Conservation (phyloP, 2,888 invertebrate species). For the Hesperia comma region DNA sequence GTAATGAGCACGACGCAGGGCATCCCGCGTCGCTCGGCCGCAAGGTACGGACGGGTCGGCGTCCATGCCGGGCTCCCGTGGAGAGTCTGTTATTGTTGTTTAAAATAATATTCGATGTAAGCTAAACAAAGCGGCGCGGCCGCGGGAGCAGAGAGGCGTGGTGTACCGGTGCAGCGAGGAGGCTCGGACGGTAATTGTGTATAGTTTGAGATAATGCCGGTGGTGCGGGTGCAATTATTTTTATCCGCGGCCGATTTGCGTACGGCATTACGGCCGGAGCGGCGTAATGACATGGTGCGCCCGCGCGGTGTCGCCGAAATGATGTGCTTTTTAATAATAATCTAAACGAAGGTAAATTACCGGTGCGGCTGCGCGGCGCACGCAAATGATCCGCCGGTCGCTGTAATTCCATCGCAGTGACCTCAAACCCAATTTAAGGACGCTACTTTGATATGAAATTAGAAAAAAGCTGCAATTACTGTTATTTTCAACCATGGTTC, state of each 20-base stretch:
- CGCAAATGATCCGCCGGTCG: slow-evolving; percentile 16
- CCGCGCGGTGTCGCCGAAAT: slow-evolving; percentile 32
- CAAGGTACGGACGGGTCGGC: not conserved
- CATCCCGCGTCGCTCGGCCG: slow-evolving; percentile 40
- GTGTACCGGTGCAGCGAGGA: slow-evolving; percentile 40
- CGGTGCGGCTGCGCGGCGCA: slow-evolving; percentile 23
- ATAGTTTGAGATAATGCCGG: slow-evolving; percentile 69
- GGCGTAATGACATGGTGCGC: slow-evolving; percentile 46
- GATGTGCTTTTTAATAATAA: slow-evolving; percentile 30
- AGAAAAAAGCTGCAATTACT: not conserved
- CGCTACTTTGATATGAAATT: not conserved
- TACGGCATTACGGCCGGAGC: slow-evolving; percentile 41
- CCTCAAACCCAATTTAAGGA: not conserved
- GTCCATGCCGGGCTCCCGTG: not conserved
- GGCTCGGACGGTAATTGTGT: slow-evolving; percentile 69
- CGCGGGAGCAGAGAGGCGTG: not conserved
- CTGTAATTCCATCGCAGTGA: not conserved
- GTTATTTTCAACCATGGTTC: no score
- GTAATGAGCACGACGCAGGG: slow-evolving; percentile 71
- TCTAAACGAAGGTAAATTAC: slow-evolving; percentile 31
- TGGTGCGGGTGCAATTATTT: slow-evolving; percentile 73
- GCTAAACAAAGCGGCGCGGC: not conserved
- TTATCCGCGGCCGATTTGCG: slow-evolving; percentile 56
- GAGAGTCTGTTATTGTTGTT: not conserved
- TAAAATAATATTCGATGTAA: slow-evolving; percentile 22